Conservation (phyloP, 1,140 invertebrate species). For the Brachionus plicatilis region DNA sequence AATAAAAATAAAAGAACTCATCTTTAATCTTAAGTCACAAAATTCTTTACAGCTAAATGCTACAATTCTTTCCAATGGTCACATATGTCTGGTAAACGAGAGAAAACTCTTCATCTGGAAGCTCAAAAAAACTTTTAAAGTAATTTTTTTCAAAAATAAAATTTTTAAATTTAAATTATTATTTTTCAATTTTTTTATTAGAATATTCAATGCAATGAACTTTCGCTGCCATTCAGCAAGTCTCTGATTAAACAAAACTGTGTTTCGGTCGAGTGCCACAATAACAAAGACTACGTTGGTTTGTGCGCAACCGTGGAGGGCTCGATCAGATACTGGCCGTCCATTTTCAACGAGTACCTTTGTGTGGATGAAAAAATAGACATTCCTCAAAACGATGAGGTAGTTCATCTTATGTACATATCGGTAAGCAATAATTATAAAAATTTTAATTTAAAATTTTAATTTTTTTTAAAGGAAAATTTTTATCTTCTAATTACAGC, state of each 20-base stretch:
- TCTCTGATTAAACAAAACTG: slow-evolving; percentile 34
- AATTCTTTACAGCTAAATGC: neutral
- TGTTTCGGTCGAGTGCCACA: slow-evolving; percentile 26
- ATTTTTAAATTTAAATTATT: neutral
- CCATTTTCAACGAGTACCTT: slow-evolving; percentile 32
- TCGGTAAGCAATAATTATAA: neutral
- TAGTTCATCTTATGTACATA: neutral
- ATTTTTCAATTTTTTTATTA: neutral
- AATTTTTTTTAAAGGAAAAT: slow-evolving; percentile 23
- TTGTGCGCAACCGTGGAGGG: slow-evolving; percentile 30
- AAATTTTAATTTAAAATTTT: neutral
- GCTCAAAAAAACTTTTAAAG: slow-evolving; percentile 40
- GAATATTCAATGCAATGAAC: slow-evolving; percentile 37
- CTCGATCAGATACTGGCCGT: slow-evolving; percentile 27
- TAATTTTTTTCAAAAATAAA: neutral
- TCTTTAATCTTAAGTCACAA: slow-evolving; percentile 28
- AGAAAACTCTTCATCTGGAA: slow-evolving; percentile 30
- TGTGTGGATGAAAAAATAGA: slow-evolving; percentile 38
- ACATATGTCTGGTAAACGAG: slow-evolving; percentile 19
- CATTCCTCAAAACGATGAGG: slow-evolving; percentile 1
- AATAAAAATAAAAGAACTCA: slow-evolving; percentile 35
- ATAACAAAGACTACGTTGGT: slow-evolving; percentile 38
- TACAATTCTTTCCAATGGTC: slow-evolving; percentile 28
- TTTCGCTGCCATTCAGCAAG: neutral
- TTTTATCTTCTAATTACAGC: slow-evolving; percentile 29